Base-by-base conservation (phyloP, 2,888 invertebrate genomes). In the Harpagoxenus sublaevis region DNA sequence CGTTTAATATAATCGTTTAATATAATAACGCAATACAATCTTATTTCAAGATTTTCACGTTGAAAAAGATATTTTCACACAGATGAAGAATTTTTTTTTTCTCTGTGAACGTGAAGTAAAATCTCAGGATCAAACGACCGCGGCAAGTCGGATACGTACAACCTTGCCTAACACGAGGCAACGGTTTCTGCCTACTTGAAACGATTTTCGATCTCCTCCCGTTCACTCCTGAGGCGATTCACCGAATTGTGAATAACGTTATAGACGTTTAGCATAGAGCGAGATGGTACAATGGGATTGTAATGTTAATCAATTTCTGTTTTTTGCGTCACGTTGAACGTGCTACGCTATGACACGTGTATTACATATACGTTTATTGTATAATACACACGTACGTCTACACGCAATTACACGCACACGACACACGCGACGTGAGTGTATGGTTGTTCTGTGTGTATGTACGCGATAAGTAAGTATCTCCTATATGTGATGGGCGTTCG, bases 261-360 rank as follows among this genome's bases (percentile, higher is more conserved):
- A n/a, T 66, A 71, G 28, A 39, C 53, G 28, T 74, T 42, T 42
- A 71, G 28, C 35, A 66, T 39, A 75, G 74, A 79, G 55, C 82
- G 53, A 71, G 12, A 68, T 60, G 45, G 28, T 39, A 63, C 57
- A 57, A 18, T 53, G 63, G 73, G 51, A 77, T 57, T 83, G 78
- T 60, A 83, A 84, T 78, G 77, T 86, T 88, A 86, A 86, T 86
- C 57, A 57, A 65, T 63, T 66, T 84, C 70, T 70, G 77, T 53
- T 6, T 85, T 84, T 68, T 31, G 86, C 87, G 81, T 82, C 89
- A 88, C 88, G 89, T 91, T 90, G 89, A 91, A 85, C 90, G 91
- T 90, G 88, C 53, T 79, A 85, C 74, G 85, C 82, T 66, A 73
- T 39, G 48, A 48, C 79, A 51, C 63, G 60, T 68, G 62, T 35